Percentiles rank a stretch among this genome's conserved stretches.
Conservation (phyloP, 1,140 invertebrate genomes). For the Tribolium castaneum region DNA sequence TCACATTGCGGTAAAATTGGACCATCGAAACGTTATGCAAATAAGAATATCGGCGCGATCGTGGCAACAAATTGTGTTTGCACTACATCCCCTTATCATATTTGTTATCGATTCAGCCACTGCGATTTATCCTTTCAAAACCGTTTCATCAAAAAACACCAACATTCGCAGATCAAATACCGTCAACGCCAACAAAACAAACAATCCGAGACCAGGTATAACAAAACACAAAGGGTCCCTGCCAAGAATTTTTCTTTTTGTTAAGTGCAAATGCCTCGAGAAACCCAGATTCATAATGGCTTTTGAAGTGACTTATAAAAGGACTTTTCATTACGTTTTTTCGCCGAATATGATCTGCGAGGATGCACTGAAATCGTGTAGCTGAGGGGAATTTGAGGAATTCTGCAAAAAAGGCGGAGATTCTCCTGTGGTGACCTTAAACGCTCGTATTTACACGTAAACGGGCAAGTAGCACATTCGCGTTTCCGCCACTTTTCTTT, state of each 20-base stretch:
- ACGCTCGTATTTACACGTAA: neutral
- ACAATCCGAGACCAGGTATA: constrained; percentile 3
- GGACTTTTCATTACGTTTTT: neutral
- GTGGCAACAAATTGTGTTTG: constrained; percentile 18
- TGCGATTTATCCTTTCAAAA: neutral
- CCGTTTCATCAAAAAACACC: neutral
- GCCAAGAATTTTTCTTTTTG: constrained; percentile 1
- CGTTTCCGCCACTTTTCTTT: constrained; percentile 1
- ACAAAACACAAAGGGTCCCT: neutral
- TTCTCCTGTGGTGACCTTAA: neutral
- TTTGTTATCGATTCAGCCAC: neutral
- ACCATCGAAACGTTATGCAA: constrained; percentile 5
- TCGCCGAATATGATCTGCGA: neutral
- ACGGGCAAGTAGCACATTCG: neutral
- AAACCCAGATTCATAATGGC: neutral
- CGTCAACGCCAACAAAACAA: neutral
- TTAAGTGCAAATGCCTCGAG: neutral
- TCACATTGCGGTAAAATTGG: too few species aligned
- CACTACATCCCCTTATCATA: neutral
- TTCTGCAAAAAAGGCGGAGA: neutral
- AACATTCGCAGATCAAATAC: neutral
- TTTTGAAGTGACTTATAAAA: neutral
- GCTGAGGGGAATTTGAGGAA: neutral
- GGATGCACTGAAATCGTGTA: neutral
- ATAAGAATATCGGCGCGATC: too few species aligned